Percentiles rank a stretch among this genome's conserved stretches.
Conservation (phyloP, 2,888 invertebrate genomes). For the Synergus laeviventris region DNA sequence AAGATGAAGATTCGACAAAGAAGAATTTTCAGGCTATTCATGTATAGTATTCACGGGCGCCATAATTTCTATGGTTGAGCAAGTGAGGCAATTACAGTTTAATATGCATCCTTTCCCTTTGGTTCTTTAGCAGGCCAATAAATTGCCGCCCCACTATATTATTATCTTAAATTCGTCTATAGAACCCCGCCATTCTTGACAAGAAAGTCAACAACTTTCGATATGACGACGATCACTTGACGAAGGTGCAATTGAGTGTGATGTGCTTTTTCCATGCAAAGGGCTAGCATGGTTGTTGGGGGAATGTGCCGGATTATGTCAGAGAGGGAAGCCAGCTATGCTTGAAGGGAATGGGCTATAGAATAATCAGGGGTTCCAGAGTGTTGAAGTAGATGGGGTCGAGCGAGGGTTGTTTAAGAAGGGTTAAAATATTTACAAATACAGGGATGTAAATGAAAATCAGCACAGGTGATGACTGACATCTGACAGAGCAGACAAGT, state of each 20-base stretch:
- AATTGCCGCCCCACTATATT: neutral
- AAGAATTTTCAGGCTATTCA: no score
- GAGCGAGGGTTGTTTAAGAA: neutral
- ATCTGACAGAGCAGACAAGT: neutral
- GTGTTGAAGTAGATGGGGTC: neutral
- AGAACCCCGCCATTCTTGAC: neutral
- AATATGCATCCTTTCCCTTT: neutral
- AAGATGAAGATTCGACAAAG: no score
- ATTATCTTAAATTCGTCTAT: neutral
- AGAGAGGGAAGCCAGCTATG: neutral
- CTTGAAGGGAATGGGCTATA: neutral
- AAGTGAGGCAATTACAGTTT: neutral
- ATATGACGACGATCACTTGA: neutral
- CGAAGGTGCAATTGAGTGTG: neutral
- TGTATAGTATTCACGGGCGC: no score
- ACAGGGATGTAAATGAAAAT: neutral
- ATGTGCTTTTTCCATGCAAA: neutral
- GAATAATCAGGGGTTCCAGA: neutral
- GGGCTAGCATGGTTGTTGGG: neutral
- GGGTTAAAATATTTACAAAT: neutral
- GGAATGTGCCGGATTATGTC: constrained; percentile 1
- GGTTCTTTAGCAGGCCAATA: neutral
- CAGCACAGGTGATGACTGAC: neutral
- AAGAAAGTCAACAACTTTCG: neutral
- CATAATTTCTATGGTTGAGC: neutral